These are phyloP conservation scores for Pantelozetes paolii DNA, from an alignment of 2,888 invertebrate genomes.

Conservation along the genomic window DNA sequence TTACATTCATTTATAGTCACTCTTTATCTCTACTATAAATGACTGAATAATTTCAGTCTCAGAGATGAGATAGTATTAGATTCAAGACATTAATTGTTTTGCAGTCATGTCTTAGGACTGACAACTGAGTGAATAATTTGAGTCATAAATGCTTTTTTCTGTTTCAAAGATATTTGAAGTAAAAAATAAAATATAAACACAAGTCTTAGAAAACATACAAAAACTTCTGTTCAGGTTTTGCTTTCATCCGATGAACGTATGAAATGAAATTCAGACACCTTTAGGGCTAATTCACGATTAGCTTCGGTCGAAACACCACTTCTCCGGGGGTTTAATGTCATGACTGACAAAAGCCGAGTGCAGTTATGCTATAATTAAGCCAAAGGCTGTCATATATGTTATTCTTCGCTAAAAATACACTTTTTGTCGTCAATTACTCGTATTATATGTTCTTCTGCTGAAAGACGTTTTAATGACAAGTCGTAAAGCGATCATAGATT, in stretches of 20 bases:
- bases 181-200: neutral
- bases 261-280: slow-evolving; percentile 25
- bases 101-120: neutral
- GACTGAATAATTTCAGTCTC: too few relatives aligned
- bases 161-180: neutral
- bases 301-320: slow-evolving; percentile 3
- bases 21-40: too few relatives aligned
- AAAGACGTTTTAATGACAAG: slow-evolving; percentile 14
- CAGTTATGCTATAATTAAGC: slow-evolving; percentile 29
- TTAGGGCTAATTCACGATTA: slow-evolving; percentile 32
- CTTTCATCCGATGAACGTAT: neutral
- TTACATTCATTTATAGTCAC: too few relatives aligned
- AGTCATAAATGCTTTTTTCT: neutral
- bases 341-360: slow-evolving; percentile 2
- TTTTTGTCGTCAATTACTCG: slow-evolving; percentile 29
- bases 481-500: slow-evolving; percentile 21
- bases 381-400: slow-evolving; percentile 8
- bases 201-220: neutral
- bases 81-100: neutral
- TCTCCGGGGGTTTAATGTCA: neutral
- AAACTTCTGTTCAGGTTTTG: neutral
- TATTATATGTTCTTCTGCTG: slow-evolving; percentile 4
- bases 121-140: slow-evolving; percentile 31
- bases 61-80: neutral
- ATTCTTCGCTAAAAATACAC: neutral